Conservation (phyloP, 2,888 invertebrate species). For the Microctonus aethiopoides region DNA sequence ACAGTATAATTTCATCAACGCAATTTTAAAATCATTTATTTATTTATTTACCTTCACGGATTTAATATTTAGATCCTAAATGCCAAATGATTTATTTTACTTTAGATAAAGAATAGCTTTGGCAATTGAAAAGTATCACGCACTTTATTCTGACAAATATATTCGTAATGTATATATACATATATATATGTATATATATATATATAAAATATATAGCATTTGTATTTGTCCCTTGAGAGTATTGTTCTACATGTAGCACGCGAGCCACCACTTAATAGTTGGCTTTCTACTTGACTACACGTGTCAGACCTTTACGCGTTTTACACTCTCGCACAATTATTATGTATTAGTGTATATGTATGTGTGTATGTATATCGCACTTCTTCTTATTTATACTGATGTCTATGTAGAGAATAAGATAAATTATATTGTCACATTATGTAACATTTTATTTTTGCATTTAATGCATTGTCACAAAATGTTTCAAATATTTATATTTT, state of each 20-base stretch:
- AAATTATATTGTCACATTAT: too few relatives aligned
- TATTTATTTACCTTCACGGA: neutral
- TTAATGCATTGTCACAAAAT: too few relatives aligned
- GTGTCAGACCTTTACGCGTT: constrained; percentile 3
- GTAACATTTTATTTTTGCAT: too few relatives aligned
- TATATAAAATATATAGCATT: neutral
- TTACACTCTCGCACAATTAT: neutral
- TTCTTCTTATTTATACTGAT: neutral
- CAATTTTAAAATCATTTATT: neutral
- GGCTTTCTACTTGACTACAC: constrained; percentile 3
- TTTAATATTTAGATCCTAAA: neutral
- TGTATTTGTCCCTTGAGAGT: constrained; percentile 9
- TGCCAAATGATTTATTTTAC: neutral
- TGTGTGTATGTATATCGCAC: too few relatives aligned
- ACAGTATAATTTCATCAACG: neutral
- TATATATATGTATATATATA: neutral
- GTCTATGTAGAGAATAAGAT: too few relatives aligned
- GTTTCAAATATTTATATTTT: too few relatives aligned
- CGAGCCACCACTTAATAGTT: neutral
- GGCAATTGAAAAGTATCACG: neutral
- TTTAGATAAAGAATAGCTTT: neutral
- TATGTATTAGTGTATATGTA: neutral
- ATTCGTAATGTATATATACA: too few relatives aligned
- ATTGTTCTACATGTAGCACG: constrained; percentile 3
- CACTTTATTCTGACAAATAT: too few relatives aligned